Evolutionary conservation across 2,888 invertebrate genomes (phyloP), one percentile per base, ranked within the genome.

Genomic region (Tetragnatha montana): DNA sequence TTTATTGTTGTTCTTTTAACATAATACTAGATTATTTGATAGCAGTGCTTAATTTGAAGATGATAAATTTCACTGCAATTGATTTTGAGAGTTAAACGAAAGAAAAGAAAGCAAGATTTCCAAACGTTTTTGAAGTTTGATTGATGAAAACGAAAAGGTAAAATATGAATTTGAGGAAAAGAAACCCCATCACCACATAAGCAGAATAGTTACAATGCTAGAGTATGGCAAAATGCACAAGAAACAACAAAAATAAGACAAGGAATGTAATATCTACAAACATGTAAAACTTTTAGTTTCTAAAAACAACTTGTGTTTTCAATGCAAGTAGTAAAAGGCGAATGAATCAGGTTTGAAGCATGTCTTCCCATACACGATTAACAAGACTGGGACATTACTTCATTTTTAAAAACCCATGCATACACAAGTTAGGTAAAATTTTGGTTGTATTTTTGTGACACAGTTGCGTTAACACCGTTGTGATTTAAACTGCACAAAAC

Each of bases 181-280:
- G 51, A 86, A 80, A 80, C 86, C 60, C 60, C 86, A 47, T 80
- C 80, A 86, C 86, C 86, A 74, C 49, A 17, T 86, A 80, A 78
- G 84, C 84, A 78, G 76, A 84, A 50, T 73, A 73, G 86, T 80
- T 74, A 80, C 60, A 86, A 60, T 80, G 80, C 86, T 86, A 86
- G 74, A 86, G 80, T 86, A 86, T 35, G 86, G 68, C 49, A 86
- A 71, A 80, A 86, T 86, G 73, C 80, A 86, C 51, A 50, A 49
- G 47, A 49, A 71, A 85, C 69, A 69, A 76, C 35, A 83, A 79
- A 81, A 85, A 88, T 74, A 71, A 85, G 68, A 89, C 70, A 76
- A 85, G 89, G 89, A 89, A 89, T 89, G 89, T 89, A 76, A 76
- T 89, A 89, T 89, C 85, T 89, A 89, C 89, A 89, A 84, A 86